Conservation (phyloP, 2,797 vertebrate species). For the Momotus momota region DNA sequence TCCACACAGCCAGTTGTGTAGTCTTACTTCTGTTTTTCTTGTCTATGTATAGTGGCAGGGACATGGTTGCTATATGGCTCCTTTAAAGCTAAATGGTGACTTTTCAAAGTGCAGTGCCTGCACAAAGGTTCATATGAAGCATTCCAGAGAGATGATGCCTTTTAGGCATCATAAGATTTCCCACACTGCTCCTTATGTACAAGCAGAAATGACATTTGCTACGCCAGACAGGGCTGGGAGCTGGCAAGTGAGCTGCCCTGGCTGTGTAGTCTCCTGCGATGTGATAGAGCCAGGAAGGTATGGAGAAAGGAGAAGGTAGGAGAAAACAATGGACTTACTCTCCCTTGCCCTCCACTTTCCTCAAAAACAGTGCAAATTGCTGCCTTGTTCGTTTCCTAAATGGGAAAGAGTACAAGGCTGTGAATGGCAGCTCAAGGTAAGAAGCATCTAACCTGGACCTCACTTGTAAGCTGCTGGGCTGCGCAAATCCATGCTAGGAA, state of each 20-base stretch:
- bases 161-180: neutral
- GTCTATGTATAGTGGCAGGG: neutral
- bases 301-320: neutral
- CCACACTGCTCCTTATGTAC: neutral
- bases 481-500: neutral
- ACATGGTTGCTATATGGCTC: neutral
- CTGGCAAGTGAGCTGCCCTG: neutral
- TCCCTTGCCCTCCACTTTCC: neutral
- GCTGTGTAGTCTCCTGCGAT: neutral
- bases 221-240: neutral
- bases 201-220: neutral
- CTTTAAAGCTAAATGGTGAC: neutral
- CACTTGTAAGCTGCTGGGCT: neutral
- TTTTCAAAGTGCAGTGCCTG: neutral
- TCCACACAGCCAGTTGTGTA: neutral
- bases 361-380: neutral
- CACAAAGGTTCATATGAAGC: neutral
- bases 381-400: neutral
- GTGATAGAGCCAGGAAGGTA: neutral
- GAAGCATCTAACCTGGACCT: neutral
- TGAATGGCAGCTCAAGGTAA: neutral
- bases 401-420: neutral
- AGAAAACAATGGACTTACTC: neutral
- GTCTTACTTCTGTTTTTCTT: slow-evolving; percentile 12
- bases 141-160: neutral